A percentile compares a stretch with the other conserved stretches of the same genome.
Evolutionary conservation across 2,888 invertebrate species (phyloP).

Genomic region (Limnephilus rhombicus): DNA sequence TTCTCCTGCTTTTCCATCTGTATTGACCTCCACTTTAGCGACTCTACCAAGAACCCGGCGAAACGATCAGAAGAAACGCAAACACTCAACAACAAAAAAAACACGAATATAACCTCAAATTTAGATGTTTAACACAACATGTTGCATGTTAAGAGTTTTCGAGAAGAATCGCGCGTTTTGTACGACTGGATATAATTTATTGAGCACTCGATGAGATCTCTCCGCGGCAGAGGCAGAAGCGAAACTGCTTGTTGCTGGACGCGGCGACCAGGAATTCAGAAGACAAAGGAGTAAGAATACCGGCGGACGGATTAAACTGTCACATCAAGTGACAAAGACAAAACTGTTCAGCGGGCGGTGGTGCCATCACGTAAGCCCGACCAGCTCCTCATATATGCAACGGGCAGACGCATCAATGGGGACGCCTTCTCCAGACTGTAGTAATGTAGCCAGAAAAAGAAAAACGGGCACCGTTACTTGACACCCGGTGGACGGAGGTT

Average conservation of each 20-base stretch:
- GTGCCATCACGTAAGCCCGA: conserved; percentile 33
- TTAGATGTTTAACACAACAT: not conserved
- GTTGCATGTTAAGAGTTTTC: not conserved
- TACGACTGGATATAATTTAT: not conserved
- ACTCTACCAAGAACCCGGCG: not conserved
- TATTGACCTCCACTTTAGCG: conserved; percentile 29
- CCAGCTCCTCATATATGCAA: conserved; percentile 13
- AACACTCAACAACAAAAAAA: conserved; percentile 27
- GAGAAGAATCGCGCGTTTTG: not conserved
- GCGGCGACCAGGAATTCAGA: not conserved
- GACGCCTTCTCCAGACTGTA: conserved; percentile 57
- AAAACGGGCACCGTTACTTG: conserved; percentile 30
- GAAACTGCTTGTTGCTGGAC: conserved; percentile 30
- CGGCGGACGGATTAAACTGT: conserved; percentile 32
- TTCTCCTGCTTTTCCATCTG: conserved; percentile 53
- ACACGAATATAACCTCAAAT: not conserved
- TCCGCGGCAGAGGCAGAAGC: not conserved
- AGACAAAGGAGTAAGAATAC: conserved; percentile 32
- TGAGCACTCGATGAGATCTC: not conserved
- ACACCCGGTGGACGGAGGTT: conserved; percentile 36
- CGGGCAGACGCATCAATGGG: conserved; percentile 58
- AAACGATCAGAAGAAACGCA: not conserved
- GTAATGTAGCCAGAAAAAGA: conserved; percentile 45
- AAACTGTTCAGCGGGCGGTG: conserved; percentile 33
- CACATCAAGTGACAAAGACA: conserved; percentile 52